Conservation (phyloP, 2,113 vertebrate species). For the Microtus ochrogaster region DNA sequence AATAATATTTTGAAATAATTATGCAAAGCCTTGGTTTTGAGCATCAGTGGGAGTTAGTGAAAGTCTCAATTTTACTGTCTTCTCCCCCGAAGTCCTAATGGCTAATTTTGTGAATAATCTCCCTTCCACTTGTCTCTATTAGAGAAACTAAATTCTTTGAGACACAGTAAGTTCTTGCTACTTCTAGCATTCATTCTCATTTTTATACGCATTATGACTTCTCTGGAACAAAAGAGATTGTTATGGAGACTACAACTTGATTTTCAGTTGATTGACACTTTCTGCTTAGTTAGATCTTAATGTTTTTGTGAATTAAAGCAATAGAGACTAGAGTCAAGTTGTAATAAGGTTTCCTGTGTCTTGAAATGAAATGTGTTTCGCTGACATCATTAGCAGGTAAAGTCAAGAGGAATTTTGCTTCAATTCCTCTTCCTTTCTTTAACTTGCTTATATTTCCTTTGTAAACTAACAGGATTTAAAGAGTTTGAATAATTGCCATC, state of each 20-base stretch:
- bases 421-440: neutral
- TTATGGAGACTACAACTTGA: constrained; percentile 44
- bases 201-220: neutral
- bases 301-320: constrained; percentile 26
- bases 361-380: constrained; percentile 40
- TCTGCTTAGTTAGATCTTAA: constrained; percentile 22
- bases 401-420: neutral
- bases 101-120: neutral
- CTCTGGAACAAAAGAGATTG: neutral
- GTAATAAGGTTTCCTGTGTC: neutral
- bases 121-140: neutral
- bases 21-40: neutral
- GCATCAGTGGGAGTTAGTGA: neutral
- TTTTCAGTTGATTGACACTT: constrained; percentile 55
- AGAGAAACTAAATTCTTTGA: constrained; percentile 13
- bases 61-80: neutral
- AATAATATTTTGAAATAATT: neutral
- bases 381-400: constrained; percentile 1
- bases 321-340: constrained; percentile 11
- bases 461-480: neutral
- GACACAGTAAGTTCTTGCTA: neutral
- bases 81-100: neutral
- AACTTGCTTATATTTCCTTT: neutral
- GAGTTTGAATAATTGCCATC: neutral
- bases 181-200: neutral